Conservation (phyloP, 2,888 invertebrate genomes). For the Athalia cordata region DNA sequence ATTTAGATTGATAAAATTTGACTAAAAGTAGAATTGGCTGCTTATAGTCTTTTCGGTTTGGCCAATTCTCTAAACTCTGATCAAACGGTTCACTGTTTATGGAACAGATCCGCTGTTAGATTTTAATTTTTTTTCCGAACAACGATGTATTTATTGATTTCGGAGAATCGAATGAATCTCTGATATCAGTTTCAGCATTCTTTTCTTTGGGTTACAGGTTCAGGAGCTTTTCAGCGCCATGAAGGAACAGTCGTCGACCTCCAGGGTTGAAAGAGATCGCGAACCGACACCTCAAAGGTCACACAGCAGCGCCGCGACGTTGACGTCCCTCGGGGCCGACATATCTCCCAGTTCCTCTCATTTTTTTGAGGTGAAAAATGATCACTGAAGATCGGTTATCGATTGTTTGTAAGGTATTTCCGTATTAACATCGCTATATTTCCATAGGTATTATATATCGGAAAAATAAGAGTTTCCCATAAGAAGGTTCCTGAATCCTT, state of each 20-base stretch:
- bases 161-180: neutral
- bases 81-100: too few species aligned
- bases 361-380: slow-evolving; percentile 86
- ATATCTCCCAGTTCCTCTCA: slow-evolving; percentile 91
- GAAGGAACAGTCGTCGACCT: slow-evolving; percentile 70
- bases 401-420: neutral
- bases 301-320: slow-evolving; percentile 78
- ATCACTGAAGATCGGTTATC: neutral
- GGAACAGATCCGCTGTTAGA: neutral
- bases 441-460: slow-evolving; percentile 88
- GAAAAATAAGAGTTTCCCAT: slow-evolving; percentile 91
- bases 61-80: neutral
- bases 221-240: slow-evolving; percentile 70
- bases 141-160: neutral
- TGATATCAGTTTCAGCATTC: neutral
- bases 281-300: slow-evolving; percentile 71
- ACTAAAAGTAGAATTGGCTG: neutral
- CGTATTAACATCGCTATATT: slow-evolving; percentile 52
- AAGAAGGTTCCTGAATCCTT: slow-evolving; percentile 91
- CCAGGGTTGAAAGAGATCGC: slow-evolving; percentile 62
- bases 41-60: neutral
- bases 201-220: slow-evolving; percentile 59
- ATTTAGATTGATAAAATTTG: slow-evolving; percentile 6
- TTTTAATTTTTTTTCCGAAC: neutral
- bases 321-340: slow-evolving; percentile 85